These are phyloP conservation scores for Chrysaora quinquecirrha DNA, from an alignment of 30 jellyfish, hydroid and myxozoan genomes.

Conservation along the genomic window DNA sequence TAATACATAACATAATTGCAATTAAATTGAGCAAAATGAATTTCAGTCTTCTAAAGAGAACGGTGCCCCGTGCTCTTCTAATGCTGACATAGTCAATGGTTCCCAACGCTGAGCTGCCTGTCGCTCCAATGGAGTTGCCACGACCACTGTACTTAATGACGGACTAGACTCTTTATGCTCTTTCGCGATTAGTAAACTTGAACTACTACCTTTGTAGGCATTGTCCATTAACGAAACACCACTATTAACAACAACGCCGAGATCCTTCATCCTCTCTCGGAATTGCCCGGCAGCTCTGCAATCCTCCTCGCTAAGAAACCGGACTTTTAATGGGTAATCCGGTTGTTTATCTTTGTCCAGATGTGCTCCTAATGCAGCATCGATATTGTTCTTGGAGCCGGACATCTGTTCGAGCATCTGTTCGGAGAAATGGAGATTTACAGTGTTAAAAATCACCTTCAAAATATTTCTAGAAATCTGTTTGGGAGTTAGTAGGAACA, in stretches of 20 bases:
- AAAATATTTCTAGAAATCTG: too few species aligned
- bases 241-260: conserved; percentile 39
- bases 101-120: background rate
- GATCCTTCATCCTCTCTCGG: conserved; percentile 54
- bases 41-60: background rate
- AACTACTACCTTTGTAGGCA: background rate
- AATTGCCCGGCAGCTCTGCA: conserved; percentile 48
- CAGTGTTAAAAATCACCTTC: too few species aligned
- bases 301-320: conserved; percentile 58
- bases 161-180: background rate
- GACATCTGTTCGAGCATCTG: too few species aligned
- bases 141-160: background rate
- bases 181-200: background rate
- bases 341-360: background rate
- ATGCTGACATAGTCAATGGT: background rate
- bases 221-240: conserved; percentile 36
- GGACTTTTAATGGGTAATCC: conserved; percentile 3
- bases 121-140: too few species aligned
- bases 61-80: background rate
- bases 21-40: too few species aligned
- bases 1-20: too few species aligned
- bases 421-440: too few species aligned
- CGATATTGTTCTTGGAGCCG: too few species aligned
- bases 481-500: too few species aligned
- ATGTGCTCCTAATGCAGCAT: background rate